Evolutionary conservation across 1,140 invertebrate species (phyloP).

Genomic region (Archivesica marissinica): DNA sequence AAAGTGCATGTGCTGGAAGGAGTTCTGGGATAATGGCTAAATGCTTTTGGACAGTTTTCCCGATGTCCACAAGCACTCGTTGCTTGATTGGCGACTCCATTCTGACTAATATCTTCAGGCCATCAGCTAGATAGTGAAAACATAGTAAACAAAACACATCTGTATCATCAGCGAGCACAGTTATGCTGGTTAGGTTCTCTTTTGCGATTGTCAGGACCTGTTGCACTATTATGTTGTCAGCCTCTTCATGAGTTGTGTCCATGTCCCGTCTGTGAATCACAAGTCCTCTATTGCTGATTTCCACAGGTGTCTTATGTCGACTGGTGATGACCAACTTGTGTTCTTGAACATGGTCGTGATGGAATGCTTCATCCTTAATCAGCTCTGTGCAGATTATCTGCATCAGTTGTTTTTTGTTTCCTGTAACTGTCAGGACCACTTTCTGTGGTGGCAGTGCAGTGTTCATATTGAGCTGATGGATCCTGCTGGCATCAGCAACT

Average conservation of each 20-base stretch:
- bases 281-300: neutral
- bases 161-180: too few species aligned
- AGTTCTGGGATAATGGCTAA: neutral
- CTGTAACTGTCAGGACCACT: neutral
- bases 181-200: too few species aligned
- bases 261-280: neutral
- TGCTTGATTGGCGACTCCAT: too few species aligned
- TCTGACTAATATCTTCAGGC: too few species aligned
- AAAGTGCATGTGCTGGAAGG: neutral
- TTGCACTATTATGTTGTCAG: conserved; percentile 1
- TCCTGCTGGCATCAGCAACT: neutral
- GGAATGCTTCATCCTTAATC: conserved; percentile 9
- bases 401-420: conserved; percentile 25
- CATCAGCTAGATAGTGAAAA: too few species aligned
- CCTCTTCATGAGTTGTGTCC: conserved; percentile 2
- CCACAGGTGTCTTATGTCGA: neutral
- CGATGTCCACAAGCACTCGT: too few species aligned
- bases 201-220: too few species aligned
- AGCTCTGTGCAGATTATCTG: neutral
- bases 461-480: neutral
- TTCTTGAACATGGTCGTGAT: conserved; percentile 21
- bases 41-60: too few species aligned
- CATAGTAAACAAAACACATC: too few species aligned
- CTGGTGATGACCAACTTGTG: conserved; percentile 25
- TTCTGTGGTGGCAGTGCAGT: neutral